Base-by-base conservation (phyloP, 2,888 invertebrate genomes). In the Drosophila parthenogenetica region DNA sequence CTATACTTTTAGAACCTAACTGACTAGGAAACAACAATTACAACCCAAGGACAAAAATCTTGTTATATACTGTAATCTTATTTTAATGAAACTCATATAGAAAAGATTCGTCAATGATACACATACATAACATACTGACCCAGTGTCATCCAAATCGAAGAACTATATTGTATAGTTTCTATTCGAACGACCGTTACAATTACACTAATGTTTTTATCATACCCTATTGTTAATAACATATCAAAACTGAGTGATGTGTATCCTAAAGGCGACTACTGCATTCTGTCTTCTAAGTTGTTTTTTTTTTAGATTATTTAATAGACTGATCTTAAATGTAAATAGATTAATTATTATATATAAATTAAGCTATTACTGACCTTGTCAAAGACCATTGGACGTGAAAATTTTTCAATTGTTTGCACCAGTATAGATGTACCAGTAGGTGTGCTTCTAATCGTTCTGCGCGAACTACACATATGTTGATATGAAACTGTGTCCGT, bases 351-450 rank as follows among this genome's bases (percentile, higher is more conserved):
- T 22, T 5, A 22, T 5, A 2, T 5, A 22, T 4, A 40, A n/a
- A 14, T n/a, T 14, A 5, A 14, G 7, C 8, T n/a, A 1, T n/a
- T 40, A 77, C 91, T 92, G 91, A 95, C 95, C 95, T 95, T 95
- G 93, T 95, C 95, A 93, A 95, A 95, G 92, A 95, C 95, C 93
- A 94, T 93, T 90, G 95, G 95, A 93, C 95, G 87, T 35, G 92
- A 92, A n/a, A 92, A 81, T 78, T 91, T 91, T 65, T 92, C 92
- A 72, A 92, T 89, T 48, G 91, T 83, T 77, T 90, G 91, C 66
- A 90, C 91, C 29, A 66, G 76, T 22, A 58, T 58, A 1, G 40
- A 55, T 19, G n/a, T 40, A 16, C 69, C 61, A 25, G 67, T 49
- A 14, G 73, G 65, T 13, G 75, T 63, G 25, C 65, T 69, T 17